These are phyloP conservation scores for Drosophila tani DNA, from an alignment of 1,140 invertebrate species.

Conservation along the genomic window DNA sequence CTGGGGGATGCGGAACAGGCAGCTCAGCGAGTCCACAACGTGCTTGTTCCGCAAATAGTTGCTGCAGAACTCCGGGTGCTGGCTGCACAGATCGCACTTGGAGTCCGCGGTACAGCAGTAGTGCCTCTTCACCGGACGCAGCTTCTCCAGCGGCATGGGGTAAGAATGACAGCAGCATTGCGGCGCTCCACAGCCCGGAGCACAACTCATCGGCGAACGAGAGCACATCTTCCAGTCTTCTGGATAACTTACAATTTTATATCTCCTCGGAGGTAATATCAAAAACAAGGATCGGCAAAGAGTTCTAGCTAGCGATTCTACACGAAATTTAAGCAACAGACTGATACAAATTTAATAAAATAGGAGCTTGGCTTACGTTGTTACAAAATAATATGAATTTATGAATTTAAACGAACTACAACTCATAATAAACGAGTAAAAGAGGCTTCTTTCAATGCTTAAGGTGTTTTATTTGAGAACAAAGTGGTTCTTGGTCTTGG, in stretches of 20 bases:
- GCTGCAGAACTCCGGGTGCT: constrained; percentile 3
- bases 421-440: no score
- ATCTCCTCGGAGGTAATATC: not conserved
- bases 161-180: not conserved
- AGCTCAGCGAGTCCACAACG: constrained; percentile 52
- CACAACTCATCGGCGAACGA: not conserved
- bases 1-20: constrained; percentile 41
- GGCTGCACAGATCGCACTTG: not conserved
- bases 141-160: not conserved
- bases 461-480: no score
- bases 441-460: no score
- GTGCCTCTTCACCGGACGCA: not conserved
- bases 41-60: constrained; percentile 49
- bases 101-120: constrained; percentile 1
- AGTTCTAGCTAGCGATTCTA: not conserved
- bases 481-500: not conserved
- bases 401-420: no score
- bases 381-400: not conserved
- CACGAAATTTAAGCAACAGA: not conserved
- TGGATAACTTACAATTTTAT: constrained; percentile 2
- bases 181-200: not conserved
- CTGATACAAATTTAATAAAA: not conserved
- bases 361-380: not conserved
- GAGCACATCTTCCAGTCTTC: constrained; percentile 2
- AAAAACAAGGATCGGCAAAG: not conserved